Evolutionary conservation across 2,113 vertebrate species (phyloP), one percentile per base, ranked within the genome.

Genomic region (Setophaga petechia): DNA sequence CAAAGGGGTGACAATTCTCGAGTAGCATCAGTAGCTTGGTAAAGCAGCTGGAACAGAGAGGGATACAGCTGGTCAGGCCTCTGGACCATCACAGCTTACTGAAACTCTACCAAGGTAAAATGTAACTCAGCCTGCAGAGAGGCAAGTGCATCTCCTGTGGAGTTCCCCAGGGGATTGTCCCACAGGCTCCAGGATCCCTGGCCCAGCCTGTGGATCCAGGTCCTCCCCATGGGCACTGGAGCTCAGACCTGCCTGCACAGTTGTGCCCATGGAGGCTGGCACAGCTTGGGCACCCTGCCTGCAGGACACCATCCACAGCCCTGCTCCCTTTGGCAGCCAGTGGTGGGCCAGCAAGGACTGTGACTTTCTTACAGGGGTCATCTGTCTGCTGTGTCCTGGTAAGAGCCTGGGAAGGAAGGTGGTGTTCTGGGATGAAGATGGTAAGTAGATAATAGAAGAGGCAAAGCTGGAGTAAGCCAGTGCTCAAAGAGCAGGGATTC

Each of bases 161-260:
- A 63, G 15, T 44, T 75, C 51, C 37, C 71, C 18, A 39, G 22
- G 17, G 16, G 15, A 57, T 8, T 1, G 2, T 41, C 11, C 33
- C 9, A 35, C 33, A 17, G 35, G 25, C 13, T 44, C 12, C 2
- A 5, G 0, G 7, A 59, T 44, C 33, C 19, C 33, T 47, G 63
- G 49, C 28, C 28, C 7, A 13, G 12, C 10, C 46, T 43, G 46
- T 59, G 41, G 46, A 66, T 61, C 11, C 49, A 43, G 9, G 6
- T 59, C 12, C 52, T 39, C 14, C 9, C 35, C 0, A 0, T 6
- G 33, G 54, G 33, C 59, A 28, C 4, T 1, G 2, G 22, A 43
- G 14, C 1, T 2, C 33, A 23, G 57, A 74, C 16, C 24, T 3
- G 11, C 49, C 55, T 0, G 0, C 4, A 9, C 4, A 4, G 31